Evolutionary conservation across 2,888 invertebrate genomes (phyloP), one percentile per base, ranked within the genome.

Genomic region (Neria commutata): DNA sequence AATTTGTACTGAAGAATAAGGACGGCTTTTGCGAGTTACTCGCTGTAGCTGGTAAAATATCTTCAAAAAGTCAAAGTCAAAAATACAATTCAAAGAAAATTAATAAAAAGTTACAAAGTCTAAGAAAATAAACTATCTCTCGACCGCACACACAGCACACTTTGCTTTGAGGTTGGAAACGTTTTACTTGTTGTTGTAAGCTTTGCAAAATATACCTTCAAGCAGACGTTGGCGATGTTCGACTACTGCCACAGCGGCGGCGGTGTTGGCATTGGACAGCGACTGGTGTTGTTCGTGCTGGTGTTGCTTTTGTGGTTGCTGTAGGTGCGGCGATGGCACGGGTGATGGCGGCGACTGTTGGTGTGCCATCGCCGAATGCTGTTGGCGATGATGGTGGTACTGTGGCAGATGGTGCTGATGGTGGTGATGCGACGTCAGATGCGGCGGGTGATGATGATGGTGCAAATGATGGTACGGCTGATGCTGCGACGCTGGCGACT

Each of bases 191-290:
- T 65, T 67, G 54, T 19, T 50, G 25, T 24, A 56, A 60, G 66
- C 63, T 64, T 67, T 56, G 71, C 72, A 72, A 74, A 79, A 79
- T n/a, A n/a, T 81, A 81, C 81, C 81, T 81, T 81, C 81, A 76
- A 81, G 78, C 73, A 80, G 70, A 67, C 80, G 81, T 67, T 76
- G 78, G 58, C 81, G 81, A 72, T 81, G 81, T 76, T 79, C 81
- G 65, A 78, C 77, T 50, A 69, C 72, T 64, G 73, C 73, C 65
- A 74, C 76, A 61, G 71, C 73, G 67, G 70, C 73, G 72, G 72
- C 70, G 66, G 70, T 70, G 60, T 68, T 62, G 50, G 69, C 67
- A 65, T 68, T 67, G 63, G 64, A 66, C 58, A 66, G 70, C 49
- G 70, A 72, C 56, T 72, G 72, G 49, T 70, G 69, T n/a, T 65